Conservation (phyloP, 2,888 invertebrate species). For the Volucella zonaria region DNA sequence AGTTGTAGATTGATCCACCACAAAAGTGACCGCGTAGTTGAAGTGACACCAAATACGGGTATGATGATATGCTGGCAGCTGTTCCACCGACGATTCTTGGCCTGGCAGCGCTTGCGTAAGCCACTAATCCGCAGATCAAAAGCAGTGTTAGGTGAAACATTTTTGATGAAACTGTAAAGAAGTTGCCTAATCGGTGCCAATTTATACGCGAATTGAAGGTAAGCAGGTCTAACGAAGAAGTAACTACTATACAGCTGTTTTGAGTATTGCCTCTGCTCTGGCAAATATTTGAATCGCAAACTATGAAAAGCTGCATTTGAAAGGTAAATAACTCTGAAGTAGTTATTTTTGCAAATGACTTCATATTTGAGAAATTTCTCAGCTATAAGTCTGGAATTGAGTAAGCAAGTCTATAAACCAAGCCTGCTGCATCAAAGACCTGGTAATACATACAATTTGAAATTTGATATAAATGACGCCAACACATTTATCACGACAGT, state of each 20-base stretch:
- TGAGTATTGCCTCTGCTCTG: neutral
- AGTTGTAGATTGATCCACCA: constrained; percentile 81
- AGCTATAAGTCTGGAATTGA: no score
- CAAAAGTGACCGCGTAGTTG: constrained; percentile 80
- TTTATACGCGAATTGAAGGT: constrained; percentile 18
- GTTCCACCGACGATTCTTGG: constrained; percentile 82
- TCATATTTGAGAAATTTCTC: no score
- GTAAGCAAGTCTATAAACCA: no score
- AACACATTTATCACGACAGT: no score
- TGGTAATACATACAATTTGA: neutral
- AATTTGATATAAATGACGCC: neutral
- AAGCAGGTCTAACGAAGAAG: neutral
- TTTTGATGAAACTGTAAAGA: neutral
- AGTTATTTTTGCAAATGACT: neutral
- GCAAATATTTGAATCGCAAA: neutral
- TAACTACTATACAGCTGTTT: constrained; percentile 15
- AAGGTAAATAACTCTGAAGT: neutral
- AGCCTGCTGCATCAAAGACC: neutral
- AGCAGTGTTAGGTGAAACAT: constrained; percentile 14
- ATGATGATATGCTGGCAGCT: constrained; percentile 79
- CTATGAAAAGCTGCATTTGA: neutral
- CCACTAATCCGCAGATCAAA: constrained; percentile 38
- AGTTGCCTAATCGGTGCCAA: neutral
- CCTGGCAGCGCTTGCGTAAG: constrained; percentile 76
- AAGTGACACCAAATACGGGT: constrained; percentile 83